Conservation (phyloP, 2,888 invertebrate genomes). For the Germaria angustata region DNA sequence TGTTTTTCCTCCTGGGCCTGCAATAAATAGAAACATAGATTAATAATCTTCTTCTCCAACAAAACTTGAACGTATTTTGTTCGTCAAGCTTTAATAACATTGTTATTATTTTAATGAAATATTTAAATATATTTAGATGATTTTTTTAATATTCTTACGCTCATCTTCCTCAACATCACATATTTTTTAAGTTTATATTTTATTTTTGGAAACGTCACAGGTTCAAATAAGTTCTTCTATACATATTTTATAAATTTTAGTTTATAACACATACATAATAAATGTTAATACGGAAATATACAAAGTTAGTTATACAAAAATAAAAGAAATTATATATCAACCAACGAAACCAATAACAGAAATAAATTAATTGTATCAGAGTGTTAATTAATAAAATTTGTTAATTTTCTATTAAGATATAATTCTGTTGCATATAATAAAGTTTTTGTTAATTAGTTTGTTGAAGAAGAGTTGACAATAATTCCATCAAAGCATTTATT, state of each 20-base stretch:
- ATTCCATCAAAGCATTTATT: not conserved
- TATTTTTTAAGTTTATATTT: conserved; percentile 61
- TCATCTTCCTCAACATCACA: conserved; percentile 72
- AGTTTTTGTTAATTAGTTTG: not conserved
- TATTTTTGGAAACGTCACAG: conserved; percentile 75
- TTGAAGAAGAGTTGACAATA: not conserved
- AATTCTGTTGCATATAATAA: not conserved
- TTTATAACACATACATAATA: conserved; percentile 45
- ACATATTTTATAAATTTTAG: conserved; percentile 31
- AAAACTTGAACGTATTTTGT: conserved; percentile 22
- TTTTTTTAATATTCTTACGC: conserved; percentile 68
- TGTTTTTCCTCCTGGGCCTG: conserved; percentile 74
- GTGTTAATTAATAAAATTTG: conserved; percentile 28
- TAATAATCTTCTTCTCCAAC: not conserved
- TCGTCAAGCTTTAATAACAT: conserved; percentile 17
- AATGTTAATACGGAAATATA: conserved; percentile 32
- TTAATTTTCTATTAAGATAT: not conserved
- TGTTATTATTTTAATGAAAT: conserved; percentile 30
- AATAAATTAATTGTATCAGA: conserved; percentile 8
- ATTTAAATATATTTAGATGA: conserved; percentile 54
- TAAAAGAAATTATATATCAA: conserved; percentile 22
- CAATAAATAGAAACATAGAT: conserved; percentile 66
- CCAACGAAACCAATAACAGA: conserved; percentile 46
- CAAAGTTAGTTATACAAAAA: conserved; percentile 33
- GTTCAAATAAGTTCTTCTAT: conserved; percentile 72